A percentile compares a stretch with the other conserved stretches of the same genome.
phyloP scores from a whole-genome alignment of 2,797 vertebrate genomes.

The Apogon hyalosoma region DNA sequence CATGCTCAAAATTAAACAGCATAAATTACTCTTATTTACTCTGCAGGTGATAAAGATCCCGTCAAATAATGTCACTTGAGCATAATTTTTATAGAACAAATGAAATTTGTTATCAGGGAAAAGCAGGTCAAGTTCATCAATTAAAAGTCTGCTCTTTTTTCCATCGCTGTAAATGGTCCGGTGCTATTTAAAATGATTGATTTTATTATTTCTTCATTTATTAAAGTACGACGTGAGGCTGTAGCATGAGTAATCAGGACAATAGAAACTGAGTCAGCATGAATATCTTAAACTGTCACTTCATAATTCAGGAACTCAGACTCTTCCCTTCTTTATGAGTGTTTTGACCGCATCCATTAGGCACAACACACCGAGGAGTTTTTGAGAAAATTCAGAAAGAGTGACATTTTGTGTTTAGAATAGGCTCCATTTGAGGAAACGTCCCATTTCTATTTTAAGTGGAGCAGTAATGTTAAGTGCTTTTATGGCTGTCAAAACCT shows the following conservation, averaged over 20 bases:
- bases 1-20: conserved; percentile 84
- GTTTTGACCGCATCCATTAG: conserved; percentile 48
- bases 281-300: conserved; percentile 65
- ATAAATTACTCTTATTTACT: conserved; percentile 90
- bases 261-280: conserved; percentile 83
- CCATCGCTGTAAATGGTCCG: conserved; percentile 72
- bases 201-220: conserved; percentile 87
- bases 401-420: conserved; percentile 25
- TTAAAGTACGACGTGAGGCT: conserved; percentile 82
- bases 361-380: not conserved
- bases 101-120: conserved; percentile 88
- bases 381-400: conserved; percentile 34
- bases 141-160: conserved; percentile 79
- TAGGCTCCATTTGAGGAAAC: conserved; percentile 45
- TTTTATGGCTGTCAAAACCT: conserved; percentile 55
- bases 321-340: conserved; percentile 39
- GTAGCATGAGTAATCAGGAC: conserved; percentile 81
- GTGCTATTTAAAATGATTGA: conserved; percentile 86
- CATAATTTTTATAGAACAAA: conserved; percentile 89
- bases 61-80: conserved; percentile 88
- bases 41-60: conserved; percentile 88
- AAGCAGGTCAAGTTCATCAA: conserved; percentile 88
- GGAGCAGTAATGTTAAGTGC: conserved; percentile 55
- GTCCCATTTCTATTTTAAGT: conserved; percentile 37
- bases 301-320: conserved; percentile 60